Evolutionary conservation across 35 echinoderm and acorn worm genomes (phyloP).

Genomic region (Ophiothrix spiculata): DNA sequence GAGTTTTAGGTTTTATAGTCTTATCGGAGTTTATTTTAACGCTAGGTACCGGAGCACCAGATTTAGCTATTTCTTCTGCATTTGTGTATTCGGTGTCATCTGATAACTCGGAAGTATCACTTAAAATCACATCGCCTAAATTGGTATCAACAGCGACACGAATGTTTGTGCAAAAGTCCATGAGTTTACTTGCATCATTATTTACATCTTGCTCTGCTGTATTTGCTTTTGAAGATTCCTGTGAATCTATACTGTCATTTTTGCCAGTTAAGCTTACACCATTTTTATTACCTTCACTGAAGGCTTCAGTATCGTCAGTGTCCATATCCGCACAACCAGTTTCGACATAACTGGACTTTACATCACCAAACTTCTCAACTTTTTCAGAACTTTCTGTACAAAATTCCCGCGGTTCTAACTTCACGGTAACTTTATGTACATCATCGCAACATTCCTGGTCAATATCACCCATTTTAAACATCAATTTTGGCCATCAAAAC

Average conservation of each 20-base stretch:
- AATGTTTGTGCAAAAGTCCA: not conserved
- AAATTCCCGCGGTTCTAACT: constrained; percentile 11
- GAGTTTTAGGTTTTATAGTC: not conserved
- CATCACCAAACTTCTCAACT: not conserved
- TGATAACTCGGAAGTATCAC: not conserved
- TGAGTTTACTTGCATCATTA: not conserved
- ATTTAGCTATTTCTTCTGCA: not conserved
- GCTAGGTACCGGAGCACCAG: not conserved
- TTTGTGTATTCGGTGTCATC: not conserved
- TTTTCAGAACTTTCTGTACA: constrained; percentile 7
- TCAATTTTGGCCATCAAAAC: not conserved
- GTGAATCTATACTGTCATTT: not conserved
- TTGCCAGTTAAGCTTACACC: not conserved
- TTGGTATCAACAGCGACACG: not conserved
- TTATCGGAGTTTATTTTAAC: not conserved
- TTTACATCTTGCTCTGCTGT: not conserved
- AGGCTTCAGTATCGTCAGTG: not conserved
- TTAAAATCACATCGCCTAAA: not conserved
- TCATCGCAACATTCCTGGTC: not conserved
- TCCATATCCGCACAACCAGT: no score
- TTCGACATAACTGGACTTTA: no score
- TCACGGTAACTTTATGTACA: not conserved
- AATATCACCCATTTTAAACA: not conserved
- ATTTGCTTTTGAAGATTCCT: not conserved
- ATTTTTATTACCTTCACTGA: not conserved